Conservation (phyloP, 2,113 vertebrate genomes). For the Peromyscus californicus region DNA sequence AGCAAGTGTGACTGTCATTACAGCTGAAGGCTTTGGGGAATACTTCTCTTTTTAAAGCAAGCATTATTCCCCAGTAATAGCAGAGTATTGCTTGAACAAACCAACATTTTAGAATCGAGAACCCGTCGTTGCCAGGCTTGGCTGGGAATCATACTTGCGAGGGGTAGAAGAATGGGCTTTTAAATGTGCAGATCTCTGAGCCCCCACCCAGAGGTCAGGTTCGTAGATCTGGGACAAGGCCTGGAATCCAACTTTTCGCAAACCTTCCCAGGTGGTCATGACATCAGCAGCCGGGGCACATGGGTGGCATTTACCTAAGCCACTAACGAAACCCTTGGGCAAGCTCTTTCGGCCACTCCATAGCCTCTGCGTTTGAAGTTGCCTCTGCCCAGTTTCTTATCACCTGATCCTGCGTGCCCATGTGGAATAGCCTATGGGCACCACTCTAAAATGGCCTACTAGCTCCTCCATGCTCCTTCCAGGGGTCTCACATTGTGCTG, state of each 20-base stretch:
- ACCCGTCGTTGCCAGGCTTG: background rate
- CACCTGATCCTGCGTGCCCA: accelerated
- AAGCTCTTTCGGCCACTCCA: background rate
- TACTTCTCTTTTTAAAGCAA: background rate
- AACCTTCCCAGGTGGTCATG: background rate
- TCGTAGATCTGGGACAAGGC: background rate
- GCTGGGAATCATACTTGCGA: background rate
- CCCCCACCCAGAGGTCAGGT: background rate
- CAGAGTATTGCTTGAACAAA: background rate
- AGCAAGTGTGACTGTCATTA: background rate
- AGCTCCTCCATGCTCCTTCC: background rate
- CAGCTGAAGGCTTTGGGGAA: background rate
- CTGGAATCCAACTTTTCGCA: background rate
- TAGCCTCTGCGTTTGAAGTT: background rate
- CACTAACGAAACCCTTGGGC: background rate
- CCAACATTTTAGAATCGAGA: background rate
- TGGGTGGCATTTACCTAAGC: background rate
- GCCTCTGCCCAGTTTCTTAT: accelerated
- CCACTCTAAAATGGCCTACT: background rate
- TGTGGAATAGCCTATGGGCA: background rate
- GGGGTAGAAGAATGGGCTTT: background rate
- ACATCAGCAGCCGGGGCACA: background rate
- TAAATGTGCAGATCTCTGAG: background rate
- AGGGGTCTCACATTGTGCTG: background rate
- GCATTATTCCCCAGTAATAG: background rate